Conservation (phyloP, 2,797 vertebrate species). For the Acanthurus tractus region DNA sequence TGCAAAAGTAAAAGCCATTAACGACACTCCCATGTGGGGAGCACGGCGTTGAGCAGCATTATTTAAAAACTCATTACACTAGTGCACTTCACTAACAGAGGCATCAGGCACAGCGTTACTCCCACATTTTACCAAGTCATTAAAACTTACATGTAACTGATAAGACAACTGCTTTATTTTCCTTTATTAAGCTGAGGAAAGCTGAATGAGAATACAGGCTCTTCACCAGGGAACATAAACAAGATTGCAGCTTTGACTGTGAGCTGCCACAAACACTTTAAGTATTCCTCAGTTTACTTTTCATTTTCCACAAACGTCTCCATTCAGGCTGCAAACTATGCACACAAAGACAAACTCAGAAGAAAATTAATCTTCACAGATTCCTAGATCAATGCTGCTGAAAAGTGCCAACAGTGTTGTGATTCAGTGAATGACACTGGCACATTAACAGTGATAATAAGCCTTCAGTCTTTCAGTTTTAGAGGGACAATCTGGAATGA, state of each 20-base stretch:
- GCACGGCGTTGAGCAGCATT: constrained; percentile 24
- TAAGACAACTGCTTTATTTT: constrained; percentile 19
- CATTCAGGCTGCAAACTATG: constrained; percentile 6
- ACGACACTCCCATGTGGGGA: constrained; percentile 14
- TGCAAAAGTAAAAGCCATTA: constrained; percentile 19
- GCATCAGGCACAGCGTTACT: constrained; percentile 3
- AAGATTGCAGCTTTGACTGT: background rate
- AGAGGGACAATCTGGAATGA: constrained; percentile 14
- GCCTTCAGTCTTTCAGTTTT: background rate
- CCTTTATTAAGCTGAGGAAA: constrained; percentile 14
- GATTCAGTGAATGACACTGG: constrained; percentile 9
- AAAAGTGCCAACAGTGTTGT: constrained; percentile 3
- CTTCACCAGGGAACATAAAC: constrained; percentile 20
- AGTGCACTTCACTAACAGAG: constrained; percentile 2
- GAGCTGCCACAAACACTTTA: constrained; percentile 19
- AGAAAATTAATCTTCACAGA: constrained; percentile 30
- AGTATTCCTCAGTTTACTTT: constrained; percentile 4
- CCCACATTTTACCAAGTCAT: constrained; percentile 18
- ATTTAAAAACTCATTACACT: constrained; percentile 40
- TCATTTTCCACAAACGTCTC: constrained; percentile 22
- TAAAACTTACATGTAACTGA: constrained; percentile 8
- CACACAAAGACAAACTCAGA: constrained; percentile 15
- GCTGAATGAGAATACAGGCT: background rate
- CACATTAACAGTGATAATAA: constrained; percentile 19
- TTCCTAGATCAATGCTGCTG: constrained; percentile 11